Evolutionary conservation across 2,797 vertebrate genomes (phyloP), one percentile per base, ranked within the genome.

Genomic region (Rhabdophis nuchalis): DNA sequence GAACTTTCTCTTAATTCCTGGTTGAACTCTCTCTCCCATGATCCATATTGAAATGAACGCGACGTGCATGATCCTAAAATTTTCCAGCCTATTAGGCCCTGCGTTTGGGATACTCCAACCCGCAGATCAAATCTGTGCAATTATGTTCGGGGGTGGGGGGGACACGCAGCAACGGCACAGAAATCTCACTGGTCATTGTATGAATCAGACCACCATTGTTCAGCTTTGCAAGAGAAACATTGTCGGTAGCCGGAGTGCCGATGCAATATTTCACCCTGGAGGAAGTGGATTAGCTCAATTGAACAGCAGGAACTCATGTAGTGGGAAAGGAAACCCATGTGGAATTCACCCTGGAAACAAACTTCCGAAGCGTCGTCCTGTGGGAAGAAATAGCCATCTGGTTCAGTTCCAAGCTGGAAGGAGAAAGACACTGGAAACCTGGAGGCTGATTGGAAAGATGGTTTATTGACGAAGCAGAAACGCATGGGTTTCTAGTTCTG

Each of bases 151-250:
- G 8, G 18, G 14, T 14, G 8, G 18, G 27, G 61, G 61, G 32
- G 61, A 68, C 29, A 32, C 13, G 4, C 61, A 32, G 29, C 29
- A 68, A 32, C 2, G 0, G 61, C 13, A 68, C 29, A 12, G 29
- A 68, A 68, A n/a, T 32, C 61, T 68, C 61, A 20, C 46, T 52
- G 58, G 25, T 16, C 13, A 52, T n/a, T 2, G 9, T 50, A 89
- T 61, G 27, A 61, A 89, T 11, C 36, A 27, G 32, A 41, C 41
- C 93, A 85, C 46, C 86, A 60, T 92, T 53, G 20, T 90, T 94
- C 29, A 95, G 85, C 90, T 91, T 93, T 25, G 46, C 89, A 41
- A 60, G 91, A 85, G 88, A 0, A 0, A 68, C 61, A 16, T n/a
- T 6, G 29, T 2, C 32, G 61, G 29, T 68, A 68, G 13, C 61